These are phyloP conservation scores for Sitodiplosis mosellana DNA, from an alignment of 1,140 invertebrate species.

Conservation along the genomic window DNA sequence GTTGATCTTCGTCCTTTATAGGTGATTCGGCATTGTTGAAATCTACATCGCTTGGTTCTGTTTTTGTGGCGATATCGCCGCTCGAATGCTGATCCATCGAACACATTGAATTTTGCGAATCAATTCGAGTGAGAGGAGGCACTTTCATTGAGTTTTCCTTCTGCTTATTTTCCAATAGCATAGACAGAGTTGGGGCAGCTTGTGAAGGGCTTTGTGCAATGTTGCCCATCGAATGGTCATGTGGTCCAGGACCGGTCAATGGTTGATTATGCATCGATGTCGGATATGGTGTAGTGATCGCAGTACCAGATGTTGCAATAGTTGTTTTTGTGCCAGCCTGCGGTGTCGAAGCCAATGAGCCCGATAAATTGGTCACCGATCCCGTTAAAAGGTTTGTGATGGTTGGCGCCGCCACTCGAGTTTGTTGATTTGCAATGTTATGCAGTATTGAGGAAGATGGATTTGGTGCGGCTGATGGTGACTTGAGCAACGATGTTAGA, in stretches of 20 bases:
- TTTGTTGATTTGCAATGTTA: slow-evolving; percentile 22
- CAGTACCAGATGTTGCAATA: background rate
- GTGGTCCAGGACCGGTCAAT: background rate
- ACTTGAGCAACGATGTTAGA: slow-evolving; percentile 64
- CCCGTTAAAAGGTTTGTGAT: slow-evolving; percentile 31
- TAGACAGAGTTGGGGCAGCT: slow-evolving; percentile 42
- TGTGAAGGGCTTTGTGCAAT: slow-evolving; percentile 30
- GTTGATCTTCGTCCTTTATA: slow-evolving; percentile 15
- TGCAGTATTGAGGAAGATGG: slow-evolving; percentile 24
- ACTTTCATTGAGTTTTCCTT: background rate
- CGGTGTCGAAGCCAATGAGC: slow-evolving; percentile 12
- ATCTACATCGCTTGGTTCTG: background rate
- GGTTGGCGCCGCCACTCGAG: slow-evolving; percentile 27
- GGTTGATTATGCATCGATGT: background rate
- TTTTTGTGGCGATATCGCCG: background rate
- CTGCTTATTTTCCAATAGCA: slow-evolving; percentile 40
- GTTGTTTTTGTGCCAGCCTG: background rate
- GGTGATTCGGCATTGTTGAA: slow-evolving; percentile 5
- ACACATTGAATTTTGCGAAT: background rate
- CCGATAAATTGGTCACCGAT: slow-evolving; percentile 11
- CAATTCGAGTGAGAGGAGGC: background rate
- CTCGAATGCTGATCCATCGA: background rate
- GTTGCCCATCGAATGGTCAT: background rate
- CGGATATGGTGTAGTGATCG: background rate
- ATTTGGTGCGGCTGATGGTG: slow-evolving; percentile 33